Conservation (phyloP, 1,140 invertebrate genomes). For the Lerema accius region DNA sequence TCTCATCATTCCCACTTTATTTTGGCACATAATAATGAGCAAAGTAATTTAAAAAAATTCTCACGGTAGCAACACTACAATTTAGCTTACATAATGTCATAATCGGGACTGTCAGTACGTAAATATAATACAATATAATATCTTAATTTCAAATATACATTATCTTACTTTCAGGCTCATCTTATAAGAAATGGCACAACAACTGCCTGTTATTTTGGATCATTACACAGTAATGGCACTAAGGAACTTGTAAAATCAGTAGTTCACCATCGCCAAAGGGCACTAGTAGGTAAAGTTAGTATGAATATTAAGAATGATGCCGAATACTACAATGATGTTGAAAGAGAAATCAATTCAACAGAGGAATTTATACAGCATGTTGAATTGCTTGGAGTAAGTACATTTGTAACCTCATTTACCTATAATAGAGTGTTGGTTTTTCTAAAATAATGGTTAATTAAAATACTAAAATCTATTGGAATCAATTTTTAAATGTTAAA, state of each 20-base stretch:
- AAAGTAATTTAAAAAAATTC: too few relatives aligned
- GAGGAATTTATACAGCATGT: constrained; percentile 87
- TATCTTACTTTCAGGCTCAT: neutral
- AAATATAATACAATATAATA: neutral
- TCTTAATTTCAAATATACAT: too few relatives aligned
- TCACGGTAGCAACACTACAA: too few relatives aligned
- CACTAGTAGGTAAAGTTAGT: constrained; percentile 94
- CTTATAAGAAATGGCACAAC: constrained; percentile 90
- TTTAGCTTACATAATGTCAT: too few relatives aligned
- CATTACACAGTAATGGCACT: constrained; percentile 89
- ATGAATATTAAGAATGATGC: constrained; percentile 86
- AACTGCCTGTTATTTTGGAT: constrained; percentile 94
- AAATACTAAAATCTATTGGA: too few relatives aligned
- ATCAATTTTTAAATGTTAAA: too few relatives aligned
- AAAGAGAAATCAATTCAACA: constrained; percentile 84
- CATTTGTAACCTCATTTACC: constrained; percentile 24
- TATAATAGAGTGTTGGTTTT: too few relatives aligned
- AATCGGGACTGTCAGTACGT: too few relatives aligned
- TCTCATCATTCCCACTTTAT: too few relatives aligned
- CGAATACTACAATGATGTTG: constrained; percentile 83
- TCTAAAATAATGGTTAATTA: too few relatives aligned
- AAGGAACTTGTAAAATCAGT: constrained; percentile 87
- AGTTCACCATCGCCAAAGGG: too few relatives aligned
- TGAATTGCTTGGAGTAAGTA: constrained; percentile 81
- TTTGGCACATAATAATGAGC: neutral